Evolutionary conservation across 2,113 vertebrate genomes (phyloP), one percentile per base, ranked within the genome.

Genomic region (Hippopotamus amphibius): DNA sequence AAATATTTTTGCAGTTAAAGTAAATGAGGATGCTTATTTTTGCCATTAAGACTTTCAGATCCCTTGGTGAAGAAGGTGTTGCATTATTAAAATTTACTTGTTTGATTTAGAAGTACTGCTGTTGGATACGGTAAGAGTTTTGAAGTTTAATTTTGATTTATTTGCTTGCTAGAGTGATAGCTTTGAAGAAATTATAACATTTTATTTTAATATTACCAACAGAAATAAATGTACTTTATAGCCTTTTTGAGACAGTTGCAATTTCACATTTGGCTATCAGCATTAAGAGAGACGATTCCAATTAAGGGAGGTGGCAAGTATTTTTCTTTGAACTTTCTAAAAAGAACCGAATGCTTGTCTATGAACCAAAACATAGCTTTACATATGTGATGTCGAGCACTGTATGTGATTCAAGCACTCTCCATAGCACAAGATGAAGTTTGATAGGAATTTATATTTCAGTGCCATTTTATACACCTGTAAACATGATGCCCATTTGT

Each of bases 251-350:
- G 96, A 83, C 7, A 26, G 43, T 88, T 96, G 53, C 63, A 93
- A 74, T 88, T 97, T 95, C 66, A 76, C 66, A 80, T 93, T 96
- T 95, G 88, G 46, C 43, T 88, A 88, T 85, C 22, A 97, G 71
- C 13, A 66, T 41, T 93, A 92, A 96, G 88, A 92, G 59, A 83
- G 63, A n/a, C 63, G 72, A 53, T 96, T 97, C 90, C 77, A 95
- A 59, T 92, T 66, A 94, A 89, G 37, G 72, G 69, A 96, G 87
- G 86, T 71, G 76, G 5, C 55, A 69, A 94, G 65, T 97, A 59
- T 93, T 97, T 98, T 92, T 14, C 93, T 96, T 97, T 77, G 41
- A 96, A 43, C 77, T 98, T 95, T 59, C 21, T 69, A n/a, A 61
- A 84, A 90, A 63, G 71, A 86, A 30, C 26, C n/a, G n/a, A 59